Percentiles rank a stretch among this genome's conserved stretches.
These are phyloP conservation scores for Gymnopithys bicolor DNA, from an alignment of 2,797 vertebrate genomes.

Conservation along the genomic window DNA sequence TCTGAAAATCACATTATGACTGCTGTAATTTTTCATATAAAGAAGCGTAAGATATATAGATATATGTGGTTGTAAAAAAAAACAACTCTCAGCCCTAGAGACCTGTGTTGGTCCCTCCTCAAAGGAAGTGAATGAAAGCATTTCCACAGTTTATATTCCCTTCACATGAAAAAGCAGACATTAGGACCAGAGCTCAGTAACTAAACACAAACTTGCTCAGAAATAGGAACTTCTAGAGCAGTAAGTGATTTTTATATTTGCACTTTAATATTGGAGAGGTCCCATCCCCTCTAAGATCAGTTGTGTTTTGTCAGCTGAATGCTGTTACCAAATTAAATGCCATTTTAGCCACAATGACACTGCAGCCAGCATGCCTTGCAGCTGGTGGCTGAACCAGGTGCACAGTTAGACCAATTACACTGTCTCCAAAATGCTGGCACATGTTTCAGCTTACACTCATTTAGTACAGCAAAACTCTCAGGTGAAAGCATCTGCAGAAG, in stretches of 20 bases:
- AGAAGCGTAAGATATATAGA: neutral
- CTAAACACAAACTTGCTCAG: neutral
- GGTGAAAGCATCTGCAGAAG: neutral
- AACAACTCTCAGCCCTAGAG: neutral
- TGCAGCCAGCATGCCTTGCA: neutral
- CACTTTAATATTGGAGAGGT: neutral
- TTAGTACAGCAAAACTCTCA: neutral
- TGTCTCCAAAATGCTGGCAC: neutral
- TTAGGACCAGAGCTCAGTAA: neutral
- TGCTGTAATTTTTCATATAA: neutral
- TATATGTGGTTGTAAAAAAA: neutral
- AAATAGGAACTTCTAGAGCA: neutral
- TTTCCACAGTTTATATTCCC: neutral
- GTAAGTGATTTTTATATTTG: neutral
- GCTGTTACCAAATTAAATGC: neutral
- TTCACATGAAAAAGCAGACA: neutral
- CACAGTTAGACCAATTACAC: neutral
- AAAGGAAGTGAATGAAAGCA: neutral
- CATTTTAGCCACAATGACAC: neutral
- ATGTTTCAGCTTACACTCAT: neutral
- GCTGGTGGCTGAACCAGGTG: neutral
- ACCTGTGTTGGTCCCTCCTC: neutral
- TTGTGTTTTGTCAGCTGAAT: neutral
- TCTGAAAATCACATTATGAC: neutral
- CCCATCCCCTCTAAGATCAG: neutral